Conservation (phyloP, 2,888 invertebrate genomes). For the Theretra japonica region DNA sequence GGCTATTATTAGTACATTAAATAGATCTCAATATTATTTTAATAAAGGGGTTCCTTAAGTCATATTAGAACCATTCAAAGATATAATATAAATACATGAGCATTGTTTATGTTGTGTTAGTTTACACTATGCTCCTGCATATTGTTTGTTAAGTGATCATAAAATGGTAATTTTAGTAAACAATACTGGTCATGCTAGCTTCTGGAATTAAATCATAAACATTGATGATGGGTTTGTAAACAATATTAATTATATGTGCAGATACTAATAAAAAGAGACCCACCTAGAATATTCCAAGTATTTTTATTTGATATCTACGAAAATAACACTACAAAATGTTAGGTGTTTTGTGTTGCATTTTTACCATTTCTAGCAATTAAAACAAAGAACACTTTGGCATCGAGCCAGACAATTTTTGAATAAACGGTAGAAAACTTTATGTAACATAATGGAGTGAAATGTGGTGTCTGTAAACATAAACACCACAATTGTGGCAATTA, state of each 20-base stretch:
- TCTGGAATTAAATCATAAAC: neutral
- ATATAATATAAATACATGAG: neutral
- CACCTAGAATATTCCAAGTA: neutral
- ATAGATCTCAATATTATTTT: no score
- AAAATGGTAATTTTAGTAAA: neutral
- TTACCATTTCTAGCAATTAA: neutral
- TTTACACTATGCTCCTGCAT: neutral
- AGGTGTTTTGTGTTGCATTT: neutral
- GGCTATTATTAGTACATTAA: no score
- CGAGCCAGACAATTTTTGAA: constrained; percentile 12
- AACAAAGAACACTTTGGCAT: constrained; percentile 1
- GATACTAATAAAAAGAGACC: no score
- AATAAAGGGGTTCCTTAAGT: neutral
- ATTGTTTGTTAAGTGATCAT: neutral
- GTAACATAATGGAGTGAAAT: constrained; percentile 9
- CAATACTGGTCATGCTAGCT: neutral
- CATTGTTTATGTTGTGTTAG: neutral
- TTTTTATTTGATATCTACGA: neutral
- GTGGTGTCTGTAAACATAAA: neutral
- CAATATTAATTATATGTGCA: neutral
- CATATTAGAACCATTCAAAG: neutral
- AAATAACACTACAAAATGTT: neutral
- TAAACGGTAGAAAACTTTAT: neutral
- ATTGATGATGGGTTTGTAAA: neutral
- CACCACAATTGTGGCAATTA: neutral